Conservation (phyloP, 2,113 vertebrate genomes). For the Hepsetus odoe region DNA sequence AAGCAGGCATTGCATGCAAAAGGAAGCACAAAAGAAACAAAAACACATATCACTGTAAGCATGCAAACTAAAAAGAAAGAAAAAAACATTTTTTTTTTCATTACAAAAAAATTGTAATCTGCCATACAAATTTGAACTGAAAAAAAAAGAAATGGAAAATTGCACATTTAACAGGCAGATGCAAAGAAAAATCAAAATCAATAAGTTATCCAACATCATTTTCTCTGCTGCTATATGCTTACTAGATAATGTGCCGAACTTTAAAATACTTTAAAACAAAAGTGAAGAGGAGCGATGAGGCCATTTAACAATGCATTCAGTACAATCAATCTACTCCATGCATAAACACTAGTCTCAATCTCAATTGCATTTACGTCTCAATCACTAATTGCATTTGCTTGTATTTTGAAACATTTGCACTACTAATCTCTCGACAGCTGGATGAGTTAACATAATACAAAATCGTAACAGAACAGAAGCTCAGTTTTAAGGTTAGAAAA, state of each 20-base stretch:
- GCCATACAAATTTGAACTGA: background rate
- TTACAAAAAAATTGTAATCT: background rate
- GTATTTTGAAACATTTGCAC: background rate
- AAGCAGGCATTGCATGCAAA: constrained; percentile 8
- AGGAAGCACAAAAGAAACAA: constrained; percentile 26
- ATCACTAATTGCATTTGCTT: constrained; percentile 28
- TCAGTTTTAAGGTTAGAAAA: background rate
- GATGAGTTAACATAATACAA: background rate
- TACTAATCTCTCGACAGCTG: background rate
- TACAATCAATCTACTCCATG: constrained; percentile 6
- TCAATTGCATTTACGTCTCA: too few species aligned
- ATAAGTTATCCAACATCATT: background rate
- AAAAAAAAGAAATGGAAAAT: too few species aligned
- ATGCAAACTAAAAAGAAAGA: background rate
- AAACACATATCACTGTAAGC: constrained; percentile 8
- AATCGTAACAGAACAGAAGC: background rate
- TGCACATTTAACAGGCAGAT: background rate
- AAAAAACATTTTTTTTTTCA: too few species aligned
- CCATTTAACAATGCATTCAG: background rate
- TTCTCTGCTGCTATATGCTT: background rate
- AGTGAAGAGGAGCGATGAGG: background rate
- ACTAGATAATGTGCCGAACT: background rate
- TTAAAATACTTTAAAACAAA: background rate
- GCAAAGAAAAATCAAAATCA: background rate
- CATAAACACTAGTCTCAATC: background rate